Evolutionary conservation across 2,888 invertebrate species (phyloP).

Genomic region (Ophion ellenae): DNA sequence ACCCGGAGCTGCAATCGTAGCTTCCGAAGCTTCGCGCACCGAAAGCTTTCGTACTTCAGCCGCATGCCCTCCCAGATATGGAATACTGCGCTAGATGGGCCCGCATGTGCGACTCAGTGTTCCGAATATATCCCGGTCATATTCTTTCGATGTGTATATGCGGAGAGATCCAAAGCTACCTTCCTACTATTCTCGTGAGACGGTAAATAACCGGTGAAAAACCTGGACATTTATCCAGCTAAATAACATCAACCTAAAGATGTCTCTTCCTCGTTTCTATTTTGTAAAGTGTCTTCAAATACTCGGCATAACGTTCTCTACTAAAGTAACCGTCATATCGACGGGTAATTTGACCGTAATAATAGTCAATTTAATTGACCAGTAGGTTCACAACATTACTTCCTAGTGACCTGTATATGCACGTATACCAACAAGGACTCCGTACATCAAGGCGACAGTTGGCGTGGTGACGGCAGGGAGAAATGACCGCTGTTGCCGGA

Average conservation of each 20-base stretch:
- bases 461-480: slow-evolving; percentile 9
- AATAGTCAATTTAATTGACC: background rate
- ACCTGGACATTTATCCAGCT: no score
- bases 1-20: background rate
- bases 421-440: background rate
- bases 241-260: no score
- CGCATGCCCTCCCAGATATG: slow-evolving; percentile 22
- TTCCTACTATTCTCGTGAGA: background rate
- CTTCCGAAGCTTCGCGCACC: slow-evolving; percentile 4
- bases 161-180: slow-evolving; percentile 59
- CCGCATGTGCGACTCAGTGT: slow-evolving; percentile 52
- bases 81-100: slow-evolving; percentile 8
- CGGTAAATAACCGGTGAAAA: background rate
- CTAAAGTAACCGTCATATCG: no score
- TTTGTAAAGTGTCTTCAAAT: no score
- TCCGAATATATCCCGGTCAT: slow-evolving; percentile 38
- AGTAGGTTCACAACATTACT: background rate
- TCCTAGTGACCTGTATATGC: background rate
- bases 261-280: no score
- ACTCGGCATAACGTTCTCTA: no score
- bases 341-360: background rate
- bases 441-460: slow-evolving; percentile 20
- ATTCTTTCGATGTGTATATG: slow-evolving; percentile 66
- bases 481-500: slow-evolving; percentile 18
- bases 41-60: slow-evolving; percentile 38